Conservation (phyloP, 2,797 vertebrate species). For the Melanotaenia maccullochi region DNA sequence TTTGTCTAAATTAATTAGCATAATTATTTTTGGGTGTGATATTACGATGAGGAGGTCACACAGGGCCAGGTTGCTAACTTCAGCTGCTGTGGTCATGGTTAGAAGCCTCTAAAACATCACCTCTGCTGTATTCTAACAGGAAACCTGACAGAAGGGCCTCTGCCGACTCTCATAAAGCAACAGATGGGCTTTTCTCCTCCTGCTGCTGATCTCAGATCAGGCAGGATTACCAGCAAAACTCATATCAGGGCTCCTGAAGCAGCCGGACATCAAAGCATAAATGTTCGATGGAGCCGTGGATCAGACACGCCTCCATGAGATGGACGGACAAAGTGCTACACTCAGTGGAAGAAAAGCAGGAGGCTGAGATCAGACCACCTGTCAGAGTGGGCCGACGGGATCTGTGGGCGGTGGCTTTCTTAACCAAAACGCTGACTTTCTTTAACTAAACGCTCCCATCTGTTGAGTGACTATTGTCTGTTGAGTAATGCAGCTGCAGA, state of each 20-base stretch:
- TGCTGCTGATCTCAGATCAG: neutral
- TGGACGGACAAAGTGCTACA: conserved; percentile 61
- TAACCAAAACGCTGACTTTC: conserved; percentile 85
- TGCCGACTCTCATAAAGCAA: conserved; percentile 17
- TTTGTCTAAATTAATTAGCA: no score
- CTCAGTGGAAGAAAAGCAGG: conserved; percentile 60
- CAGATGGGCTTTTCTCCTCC: conserved; percentile 49
- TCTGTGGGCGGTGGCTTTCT: conserved; percentile 71
- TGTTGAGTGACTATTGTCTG: conserved; percentile 95
- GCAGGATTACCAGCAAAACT: conserved; percentile 25
- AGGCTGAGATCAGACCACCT: conserved; percentile 88
- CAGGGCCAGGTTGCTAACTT: neutral
- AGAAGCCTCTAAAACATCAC: neutral
- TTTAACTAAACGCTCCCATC: conserved; percentile 92
- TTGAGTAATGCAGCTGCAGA: conserved; percentile 89
- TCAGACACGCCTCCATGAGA: conserved; percentile 54
- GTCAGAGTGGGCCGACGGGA: conserved; percentile 74
- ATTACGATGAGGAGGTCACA: neutral
- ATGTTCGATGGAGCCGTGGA: conserved; percentile 20
- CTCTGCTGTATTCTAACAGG: conserved; percentile 2
- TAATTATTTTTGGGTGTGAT: neutral
- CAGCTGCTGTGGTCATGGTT: neutral
- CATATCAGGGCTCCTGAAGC: conserved; percentile 20
- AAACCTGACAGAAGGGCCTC: conserved; percentile 1
- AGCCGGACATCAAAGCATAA: conserved; percentile 41